Evolutionary conservation across 2,113 vertebrate genomes (phyloP).

Genomic region (Cyanoramphus novaezelandiae): DNA sequence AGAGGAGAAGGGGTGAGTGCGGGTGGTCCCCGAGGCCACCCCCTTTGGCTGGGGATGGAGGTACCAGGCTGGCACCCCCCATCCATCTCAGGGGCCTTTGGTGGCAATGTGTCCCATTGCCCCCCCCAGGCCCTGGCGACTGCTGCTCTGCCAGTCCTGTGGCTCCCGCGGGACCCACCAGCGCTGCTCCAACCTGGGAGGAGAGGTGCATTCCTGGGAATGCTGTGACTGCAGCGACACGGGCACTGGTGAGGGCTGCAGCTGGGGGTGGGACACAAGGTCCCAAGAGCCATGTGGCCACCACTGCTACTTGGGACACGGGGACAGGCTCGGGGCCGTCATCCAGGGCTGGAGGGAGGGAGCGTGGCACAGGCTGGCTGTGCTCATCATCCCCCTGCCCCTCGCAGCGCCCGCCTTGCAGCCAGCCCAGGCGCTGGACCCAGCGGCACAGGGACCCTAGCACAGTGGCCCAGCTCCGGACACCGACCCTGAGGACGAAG

Average conservation of each 20-base stretch:
- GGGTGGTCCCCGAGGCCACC: accelerated
- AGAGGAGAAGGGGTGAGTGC: neutral
- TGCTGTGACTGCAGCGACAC: neutral
- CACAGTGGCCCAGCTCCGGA: neutral
- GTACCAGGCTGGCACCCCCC: neutral
- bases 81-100: neutral
- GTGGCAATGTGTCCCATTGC: neutral
- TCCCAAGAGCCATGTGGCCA: no score
- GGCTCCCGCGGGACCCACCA: neutral
- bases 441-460: accelerated
- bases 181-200: neutral
- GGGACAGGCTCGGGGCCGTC: neutral
- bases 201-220: neutral
- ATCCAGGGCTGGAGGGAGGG: neutral
- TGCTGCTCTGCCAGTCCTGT: neutral
- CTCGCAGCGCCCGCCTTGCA: neutral
- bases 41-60: neutral
- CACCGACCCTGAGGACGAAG: neutral
- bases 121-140: neutral
- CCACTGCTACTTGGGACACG: no score
- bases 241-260: neutral
- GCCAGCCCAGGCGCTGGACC: no score
- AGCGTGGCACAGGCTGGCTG: no score
- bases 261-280: accelerated
- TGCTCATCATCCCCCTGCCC: neutral